Conservation (phyloP, 2,113 vertebrate species). For the Cettia cetti region DNA sequence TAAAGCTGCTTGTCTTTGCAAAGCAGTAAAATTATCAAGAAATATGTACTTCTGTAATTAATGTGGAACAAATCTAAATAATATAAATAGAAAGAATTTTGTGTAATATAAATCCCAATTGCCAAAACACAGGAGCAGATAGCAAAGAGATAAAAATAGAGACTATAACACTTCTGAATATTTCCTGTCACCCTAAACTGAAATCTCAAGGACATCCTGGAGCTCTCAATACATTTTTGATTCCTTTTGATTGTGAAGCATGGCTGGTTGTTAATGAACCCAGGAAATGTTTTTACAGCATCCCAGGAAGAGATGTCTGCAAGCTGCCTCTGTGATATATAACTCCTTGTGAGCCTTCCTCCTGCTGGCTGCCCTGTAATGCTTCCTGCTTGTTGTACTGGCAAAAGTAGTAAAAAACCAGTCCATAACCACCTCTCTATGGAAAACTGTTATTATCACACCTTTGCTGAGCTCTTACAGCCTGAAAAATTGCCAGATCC, state of each 20-base stretch:
- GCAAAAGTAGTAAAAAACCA: background rate
- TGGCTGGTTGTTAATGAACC: background rate
- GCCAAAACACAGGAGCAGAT: background rate
- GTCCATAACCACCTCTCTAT: background rate
- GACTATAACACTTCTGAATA: background rate
- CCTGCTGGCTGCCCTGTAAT: background rate
- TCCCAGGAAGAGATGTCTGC: background rate
- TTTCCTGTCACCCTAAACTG: background rate
- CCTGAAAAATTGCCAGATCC: background rate
- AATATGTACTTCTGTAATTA: background rate
- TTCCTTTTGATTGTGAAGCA: background rate
- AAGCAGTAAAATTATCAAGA: background rate
- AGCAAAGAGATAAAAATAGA: background rate
- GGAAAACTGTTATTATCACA: background rate
- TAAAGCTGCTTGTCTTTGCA: background rate
- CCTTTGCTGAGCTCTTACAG: background rate
- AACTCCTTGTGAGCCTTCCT: background rate
- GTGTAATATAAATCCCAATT: background rate
- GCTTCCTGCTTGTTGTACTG: background rate
- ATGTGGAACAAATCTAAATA: background rate
- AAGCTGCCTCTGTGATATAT: accelerated
- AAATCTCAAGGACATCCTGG: background rate
- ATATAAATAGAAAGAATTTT: background rate
- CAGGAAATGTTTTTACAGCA: background rate
- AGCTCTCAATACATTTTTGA: background rate